Conservation (phyloP, 2,113 vertebrate genomes). For the Tragelaphus imberbis region DNA sequence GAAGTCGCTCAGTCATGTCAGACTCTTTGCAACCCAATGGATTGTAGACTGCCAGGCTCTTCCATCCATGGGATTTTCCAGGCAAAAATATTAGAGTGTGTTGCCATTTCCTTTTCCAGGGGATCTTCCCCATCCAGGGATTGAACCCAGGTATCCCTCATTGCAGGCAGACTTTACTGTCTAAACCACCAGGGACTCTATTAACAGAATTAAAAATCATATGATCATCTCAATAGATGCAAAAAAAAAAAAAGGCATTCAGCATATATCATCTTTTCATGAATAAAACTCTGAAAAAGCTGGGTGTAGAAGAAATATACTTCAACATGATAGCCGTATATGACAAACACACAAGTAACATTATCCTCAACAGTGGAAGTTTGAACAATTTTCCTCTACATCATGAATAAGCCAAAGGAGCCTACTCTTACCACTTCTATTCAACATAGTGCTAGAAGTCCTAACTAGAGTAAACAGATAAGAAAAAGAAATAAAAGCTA, state of each 20-base stretch:
- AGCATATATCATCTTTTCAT: not conserved
- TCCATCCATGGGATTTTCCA: not conserved
- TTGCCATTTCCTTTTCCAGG: not conserved
- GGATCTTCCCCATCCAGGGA: not conserved
- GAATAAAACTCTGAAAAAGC: not conserved
- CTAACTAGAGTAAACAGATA: not conserved
- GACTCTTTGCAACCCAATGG: not conserved
- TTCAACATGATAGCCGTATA: not conserved
- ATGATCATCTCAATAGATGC: not conserved
- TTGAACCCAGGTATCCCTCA: not conserved
- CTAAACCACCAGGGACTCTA: not conserved
- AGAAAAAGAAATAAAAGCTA: not conserved
- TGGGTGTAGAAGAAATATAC: not conserved
- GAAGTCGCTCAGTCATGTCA: rapidly evolving
- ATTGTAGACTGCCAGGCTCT: not conserved
- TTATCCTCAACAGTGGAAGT: not conserved
- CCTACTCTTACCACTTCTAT: not conserved
- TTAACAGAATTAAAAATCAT: not conserved
- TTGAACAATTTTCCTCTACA: not conserved
- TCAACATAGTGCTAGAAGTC: not conserved
- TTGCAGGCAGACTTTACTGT: not conserved
- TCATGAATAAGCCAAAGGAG: not conserved
- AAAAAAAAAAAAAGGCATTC: not conserved
- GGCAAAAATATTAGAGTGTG: not conserved
- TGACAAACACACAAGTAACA: not conserved